Percentiles rank a stretch among this genome's conserved stretches.
Evolutionary conservation across 92 coral and sea anemone genomes (phyloP).

Genomic region (Zoanthus sansibaricus): DNA sequence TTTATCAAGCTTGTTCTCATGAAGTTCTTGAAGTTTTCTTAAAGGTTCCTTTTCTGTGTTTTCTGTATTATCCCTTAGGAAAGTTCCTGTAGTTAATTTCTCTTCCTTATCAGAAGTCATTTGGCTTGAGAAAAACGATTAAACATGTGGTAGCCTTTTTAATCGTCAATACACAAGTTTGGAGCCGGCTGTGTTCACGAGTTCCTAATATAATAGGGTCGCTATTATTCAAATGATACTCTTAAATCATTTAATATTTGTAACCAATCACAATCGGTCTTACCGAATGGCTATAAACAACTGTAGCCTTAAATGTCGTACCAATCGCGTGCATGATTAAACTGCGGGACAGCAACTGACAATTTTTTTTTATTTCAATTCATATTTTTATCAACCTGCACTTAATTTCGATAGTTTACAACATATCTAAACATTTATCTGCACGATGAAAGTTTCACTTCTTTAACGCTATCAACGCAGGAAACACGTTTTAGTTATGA

Average conservation of each 20-base stretch:
- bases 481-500: background rate
- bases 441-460: background rate
- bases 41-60: background rate
- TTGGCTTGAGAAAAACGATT: background rate
- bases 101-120: constrained; percentile 21
- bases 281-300: background rate
- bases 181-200: background rate
- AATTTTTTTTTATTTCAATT: background rate
- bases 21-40: background rate
- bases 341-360: constrained; percentile 1
- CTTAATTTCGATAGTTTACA: background rate
- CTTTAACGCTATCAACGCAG: no score
- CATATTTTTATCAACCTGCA: background rate
- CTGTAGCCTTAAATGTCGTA: background rate
- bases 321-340: constrained; percentile 13
- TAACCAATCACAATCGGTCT: constrained; percentile 29
- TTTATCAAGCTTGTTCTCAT: constrained; percentile 1
- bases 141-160: background rate
- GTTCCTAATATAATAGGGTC: background rate
- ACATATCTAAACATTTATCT: background rate
- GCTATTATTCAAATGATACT: constrained; percentile 23
- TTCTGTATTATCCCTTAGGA: background rate
- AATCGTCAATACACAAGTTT: background rate
- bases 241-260: background rate
- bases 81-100: background rate